phyloP scores from a whole-genome alignment of 2,888 invertebrate genomes.

The Tipula unca region DNA sequence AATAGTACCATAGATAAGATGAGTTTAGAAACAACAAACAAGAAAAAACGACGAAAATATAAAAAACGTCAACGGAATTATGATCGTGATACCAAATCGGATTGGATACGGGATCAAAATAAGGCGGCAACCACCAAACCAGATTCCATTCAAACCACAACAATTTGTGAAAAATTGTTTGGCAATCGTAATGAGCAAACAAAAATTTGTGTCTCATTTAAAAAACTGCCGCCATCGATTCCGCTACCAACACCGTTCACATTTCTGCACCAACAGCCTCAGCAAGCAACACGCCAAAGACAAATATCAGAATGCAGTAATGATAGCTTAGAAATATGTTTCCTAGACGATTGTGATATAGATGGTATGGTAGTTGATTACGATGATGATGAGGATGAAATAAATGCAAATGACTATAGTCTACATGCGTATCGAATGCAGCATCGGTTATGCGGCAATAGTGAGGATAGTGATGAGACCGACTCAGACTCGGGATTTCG shows the following conservation, averaged over 20 bases:
- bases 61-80: constrained; percentile 44
- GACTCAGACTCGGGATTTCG: constrained; percentile 29
- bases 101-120: background rate
- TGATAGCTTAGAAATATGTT: constrained; percentile 30
- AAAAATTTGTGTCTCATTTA: constrained; percentile 3
- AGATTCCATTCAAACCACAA: background rate
- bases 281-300: constrained; percentile 20
- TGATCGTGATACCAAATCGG: constrained; percentile 44
- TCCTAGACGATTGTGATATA: constrained; percentile 26
- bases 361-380: constrained; percentile 19
- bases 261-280: background rate
- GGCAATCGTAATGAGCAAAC: background rate
- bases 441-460: constrained; percentile 17
- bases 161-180: background rate
- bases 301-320: constrained; percentile 31
- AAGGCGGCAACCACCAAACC: background rate
- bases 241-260: background rate
- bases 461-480: constrained; percentile 23
- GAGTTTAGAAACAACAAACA: constrained; percentile 37
- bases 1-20: background rate
- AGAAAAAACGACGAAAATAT: constrained; percentile 40
- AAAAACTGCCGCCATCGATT: background rate
- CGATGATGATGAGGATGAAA: constrained; percentile 22
- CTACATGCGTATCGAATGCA: background rate
- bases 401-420: constrained; percentile 23